A percentile compares a stretch with the other conserved stretches of the same genome.
These are phyloP conservation scores for Ctena decussata DNA, from an alignment of 2,888 invertebrate genomes.

Conservation along the genomic window DNA sequence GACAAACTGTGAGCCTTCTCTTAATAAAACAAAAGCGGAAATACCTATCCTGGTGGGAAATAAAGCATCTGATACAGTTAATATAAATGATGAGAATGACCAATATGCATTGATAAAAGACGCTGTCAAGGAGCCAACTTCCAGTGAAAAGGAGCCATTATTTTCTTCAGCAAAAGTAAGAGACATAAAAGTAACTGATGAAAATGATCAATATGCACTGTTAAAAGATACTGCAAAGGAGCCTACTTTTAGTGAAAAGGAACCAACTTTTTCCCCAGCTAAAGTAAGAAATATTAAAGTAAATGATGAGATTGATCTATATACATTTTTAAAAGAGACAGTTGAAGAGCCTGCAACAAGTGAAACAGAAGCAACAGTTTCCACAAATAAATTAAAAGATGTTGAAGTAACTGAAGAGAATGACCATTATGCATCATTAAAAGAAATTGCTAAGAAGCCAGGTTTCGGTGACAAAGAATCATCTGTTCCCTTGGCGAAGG, in stretches of 20 bases:
- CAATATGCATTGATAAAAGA: constrained; percentile 2
- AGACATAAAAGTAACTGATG: neutral
- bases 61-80: neutral
- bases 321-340: constrained; percentile 3
- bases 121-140: constrained; percentile 3
- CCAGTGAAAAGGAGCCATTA: constrained; percentile 54
- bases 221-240: neutral
- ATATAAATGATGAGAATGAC: constrained; percentile 5
- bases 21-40: neutral
- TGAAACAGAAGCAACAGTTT: constrained; percentile 46
- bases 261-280: constrained; percentile 37
- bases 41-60: neutral
- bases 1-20: neutral
- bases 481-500: constrained; percentile 18
- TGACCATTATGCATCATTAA: neutral
- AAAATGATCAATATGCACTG: too few relatives aligned
- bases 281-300: neutral
- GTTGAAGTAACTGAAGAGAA: neutral
- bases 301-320: neutral
- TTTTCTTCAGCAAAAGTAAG: constrained; percentile 20
- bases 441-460: neutral
- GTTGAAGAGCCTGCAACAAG: constrained; percentile 24
- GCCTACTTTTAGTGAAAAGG: constrained; percentile 47
- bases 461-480: constrained; percentile 51
- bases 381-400: neutral